These are phyloP conservation scores for Venturia canescens DNA, from an alignment of 1,140 invertebrate species.

Conservation along the genomic window DNA sequence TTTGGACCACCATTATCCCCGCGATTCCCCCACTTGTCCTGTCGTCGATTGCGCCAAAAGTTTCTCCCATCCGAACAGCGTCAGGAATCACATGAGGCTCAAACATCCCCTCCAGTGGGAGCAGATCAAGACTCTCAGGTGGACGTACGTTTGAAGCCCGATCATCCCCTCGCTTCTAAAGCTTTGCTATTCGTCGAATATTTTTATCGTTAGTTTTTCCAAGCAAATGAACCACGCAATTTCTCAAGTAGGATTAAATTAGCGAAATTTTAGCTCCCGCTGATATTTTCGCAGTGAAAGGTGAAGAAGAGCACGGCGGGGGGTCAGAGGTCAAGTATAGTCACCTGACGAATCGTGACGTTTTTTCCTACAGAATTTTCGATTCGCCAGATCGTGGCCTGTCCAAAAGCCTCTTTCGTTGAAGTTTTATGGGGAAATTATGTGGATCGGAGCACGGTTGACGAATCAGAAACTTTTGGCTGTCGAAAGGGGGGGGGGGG, in stretches of 20 bases:
- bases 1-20: conserved; percentile 87
- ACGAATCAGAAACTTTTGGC: too few relatives aligned
- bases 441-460: too few relatives aligned
- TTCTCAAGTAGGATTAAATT: too few relatives aligned
- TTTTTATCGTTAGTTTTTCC: too few relatives aligned
- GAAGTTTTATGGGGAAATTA: too few relatives aligned
- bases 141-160: conserved; percentile 78
- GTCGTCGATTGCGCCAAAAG: conserved; percentile 84
- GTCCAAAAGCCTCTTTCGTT: not conserved
- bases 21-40: conserved; percentile 87
- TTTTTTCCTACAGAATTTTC: not conserved
- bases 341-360: not conserved
- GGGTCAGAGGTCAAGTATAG: not conserved
- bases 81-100: conserved; percentile 89
- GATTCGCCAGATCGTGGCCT: not conserved
- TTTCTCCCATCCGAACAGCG: conserved; percentile 89
- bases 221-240: too few relatives aligned
- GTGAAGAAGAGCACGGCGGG: not conserved
- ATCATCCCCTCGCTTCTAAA: not conserved
- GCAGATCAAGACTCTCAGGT: conserved; percentile 88
- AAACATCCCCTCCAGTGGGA: conserved; percentile 88
- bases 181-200: not conserved
- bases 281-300: too few relatives aligned
- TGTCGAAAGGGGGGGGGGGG: too few relatives aligned
- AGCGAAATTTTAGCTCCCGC: too few relatives aligned